Percentiles rank a stretch among this genome's conserved stretches.
Conservation (phyloP, 2,888 invertebrate genomes). For the Drosophila limbata region DNA sequence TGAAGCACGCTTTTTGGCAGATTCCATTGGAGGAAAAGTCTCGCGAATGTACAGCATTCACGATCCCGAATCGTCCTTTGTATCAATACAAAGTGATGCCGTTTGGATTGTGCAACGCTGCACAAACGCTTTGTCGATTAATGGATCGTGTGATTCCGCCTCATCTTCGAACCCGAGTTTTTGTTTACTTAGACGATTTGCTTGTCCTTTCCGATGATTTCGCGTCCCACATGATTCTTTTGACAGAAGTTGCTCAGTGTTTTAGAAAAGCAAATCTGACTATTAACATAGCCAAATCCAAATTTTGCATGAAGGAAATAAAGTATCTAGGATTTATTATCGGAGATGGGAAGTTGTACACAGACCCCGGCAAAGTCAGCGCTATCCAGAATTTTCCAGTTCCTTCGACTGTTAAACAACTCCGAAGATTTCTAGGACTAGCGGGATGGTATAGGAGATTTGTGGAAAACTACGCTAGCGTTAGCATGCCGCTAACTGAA, state of each 20-base stretch:
- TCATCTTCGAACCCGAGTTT: constrained; percentile 10
- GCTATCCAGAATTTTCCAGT: background rate
- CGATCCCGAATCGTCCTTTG: constrained; percentile 1
- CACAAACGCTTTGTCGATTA: background rate
- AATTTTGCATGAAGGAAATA: background rate
- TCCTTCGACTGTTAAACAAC: background rate
- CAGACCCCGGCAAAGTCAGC: background rate
- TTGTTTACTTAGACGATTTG: constrained; percentile 42
- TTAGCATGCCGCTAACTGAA: background rate
- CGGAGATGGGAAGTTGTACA: background rate
- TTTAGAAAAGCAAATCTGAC: background rate
- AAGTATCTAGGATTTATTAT: constrained; percentile 17
- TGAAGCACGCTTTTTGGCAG: constrained; percentile 8
- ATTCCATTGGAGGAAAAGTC: background rate
- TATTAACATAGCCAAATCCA: constrained; percentile 4
- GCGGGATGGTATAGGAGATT: background rate
- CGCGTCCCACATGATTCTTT: constrained; percentile 17
- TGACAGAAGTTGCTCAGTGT: background rate
- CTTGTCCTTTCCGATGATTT: constrained; percentile 29
- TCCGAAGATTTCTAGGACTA: background rate
- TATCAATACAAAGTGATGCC: constrained; percentile 4
- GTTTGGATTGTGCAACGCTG: constrained; percentile 4
- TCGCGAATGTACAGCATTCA: background rate
- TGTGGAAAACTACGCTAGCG: background rate
- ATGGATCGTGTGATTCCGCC: constrained; percentile 15